Percentiles rank a stretch among this genome's conserved stretches.
Evolutionary conservation across 35 echinoderm and acorn worm genomes (phyloP).

Genomic region (Patiria miniata): DNA sequence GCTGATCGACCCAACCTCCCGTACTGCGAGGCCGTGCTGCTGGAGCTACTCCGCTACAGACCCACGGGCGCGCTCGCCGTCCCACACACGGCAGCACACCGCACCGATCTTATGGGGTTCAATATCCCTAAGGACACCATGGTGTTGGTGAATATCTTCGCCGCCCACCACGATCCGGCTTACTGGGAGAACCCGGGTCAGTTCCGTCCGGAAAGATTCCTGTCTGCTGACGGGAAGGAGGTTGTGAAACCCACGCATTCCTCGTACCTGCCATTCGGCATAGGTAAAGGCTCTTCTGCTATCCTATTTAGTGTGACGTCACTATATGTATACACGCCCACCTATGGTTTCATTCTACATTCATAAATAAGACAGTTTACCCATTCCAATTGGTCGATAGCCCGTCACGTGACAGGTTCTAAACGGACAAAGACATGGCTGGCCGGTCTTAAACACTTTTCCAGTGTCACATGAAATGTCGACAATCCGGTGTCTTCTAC

Average conservation of each 20-base stretch:
- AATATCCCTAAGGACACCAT: conserved; percentile 72
- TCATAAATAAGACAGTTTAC: no score
- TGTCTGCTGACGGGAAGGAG: conserved; percentile 1
- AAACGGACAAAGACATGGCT: no score
- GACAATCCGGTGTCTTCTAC: no score
- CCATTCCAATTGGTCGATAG: no score
- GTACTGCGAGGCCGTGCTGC: conserved; percentile 30
- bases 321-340: no score
- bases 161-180: conserved; percentile 43
- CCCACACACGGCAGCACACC: conserved; percentile 38
- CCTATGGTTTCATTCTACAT: no score
- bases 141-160: conserved; percentile 58
- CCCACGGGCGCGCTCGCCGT: conserved; percentile 36
- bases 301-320: neutral
- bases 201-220: conserved; percentile 49
- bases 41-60: conserved; percentile 39
- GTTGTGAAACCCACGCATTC: conserved; percentile 1
- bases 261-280: conserved; percentile 31
- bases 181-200: conserved; percentile 43
- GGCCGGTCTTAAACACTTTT: no score
- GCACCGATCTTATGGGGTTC: conserved; percentile 38
- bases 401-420: no score
- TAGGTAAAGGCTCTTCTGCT: conserved; percentile 29
- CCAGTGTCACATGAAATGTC: no score
- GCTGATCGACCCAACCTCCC: conserved; percentile 36